Evolutionary conservation across 2,797 vertebrate species (phyloP).

Genomic region (Zenarchopterus dispar): DNA sequence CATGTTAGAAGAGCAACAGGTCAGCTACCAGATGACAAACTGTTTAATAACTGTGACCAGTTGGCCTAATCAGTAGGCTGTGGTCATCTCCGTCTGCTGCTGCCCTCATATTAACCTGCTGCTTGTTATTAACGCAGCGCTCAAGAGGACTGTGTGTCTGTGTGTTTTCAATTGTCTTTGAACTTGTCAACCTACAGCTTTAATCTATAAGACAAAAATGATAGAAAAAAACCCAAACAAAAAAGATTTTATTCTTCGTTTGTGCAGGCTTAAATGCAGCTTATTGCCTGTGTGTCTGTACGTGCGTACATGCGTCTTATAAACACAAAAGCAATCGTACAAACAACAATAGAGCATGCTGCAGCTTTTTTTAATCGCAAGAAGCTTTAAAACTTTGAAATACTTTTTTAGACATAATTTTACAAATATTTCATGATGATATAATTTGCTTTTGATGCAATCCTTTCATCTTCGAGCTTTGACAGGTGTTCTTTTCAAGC

Average conservation of each 20-base stretch:
- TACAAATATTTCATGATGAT: too few relatives aligned
- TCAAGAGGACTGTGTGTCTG: constrained; percentile 17
- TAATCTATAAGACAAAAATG: too few relatives aligned
- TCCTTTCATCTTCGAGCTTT: constrained; percentile 11
- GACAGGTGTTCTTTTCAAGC: constrained; percentile 17
- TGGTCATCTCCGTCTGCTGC: constrained; percentile 44
- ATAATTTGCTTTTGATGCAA: not conserved
- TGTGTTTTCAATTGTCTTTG: too few relatives aligned
- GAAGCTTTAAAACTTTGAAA: too few relatives aligned
- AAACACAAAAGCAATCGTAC: not conserved
- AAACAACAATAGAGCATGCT: too few relatives aligned
- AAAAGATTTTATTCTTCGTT: too few relatives aligned
- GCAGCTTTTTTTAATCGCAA: too few relatives aligned
- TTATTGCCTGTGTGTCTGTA: too few relatives aligned
- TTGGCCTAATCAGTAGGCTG: constrained; percentile 77
- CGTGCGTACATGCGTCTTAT: not conserved
- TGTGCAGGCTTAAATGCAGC: too few relatives aligned
- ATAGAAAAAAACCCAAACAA: too few relatives aligned
- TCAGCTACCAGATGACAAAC: constrained; percentile 69
- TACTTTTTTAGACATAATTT: too few relatives aligned
- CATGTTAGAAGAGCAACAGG: constrained; percentile 33
- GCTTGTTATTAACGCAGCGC: constrained; percentile 72
- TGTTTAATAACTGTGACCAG: constrained; percentile 73
- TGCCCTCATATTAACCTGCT: constrained; percentile 72
- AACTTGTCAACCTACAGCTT: too few relatives aligned